Percentiles rank a stretch among this genome's conserved stretches.
Evolutionary conservation across 2,797 vertebrate species (phyloP).

Genomic region (Salarias fasciatus): DNA sequence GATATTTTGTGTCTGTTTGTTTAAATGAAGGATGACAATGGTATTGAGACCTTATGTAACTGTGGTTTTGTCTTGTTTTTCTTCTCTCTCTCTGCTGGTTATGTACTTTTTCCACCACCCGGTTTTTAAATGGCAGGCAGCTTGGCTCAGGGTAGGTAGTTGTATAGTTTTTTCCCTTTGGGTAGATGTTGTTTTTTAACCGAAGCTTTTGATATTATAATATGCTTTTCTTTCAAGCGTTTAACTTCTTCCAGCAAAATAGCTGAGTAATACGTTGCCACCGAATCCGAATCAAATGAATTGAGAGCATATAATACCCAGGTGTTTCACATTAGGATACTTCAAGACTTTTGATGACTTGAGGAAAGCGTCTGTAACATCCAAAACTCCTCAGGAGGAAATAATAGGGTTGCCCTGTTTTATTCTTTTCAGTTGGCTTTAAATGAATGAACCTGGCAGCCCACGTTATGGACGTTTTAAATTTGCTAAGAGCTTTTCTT

Average conservation of each 20-base stretch:
- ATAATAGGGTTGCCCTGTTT: constrained; percentile 15
- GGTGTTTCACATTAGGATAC: constrained; percentile 58
- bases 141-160: constrained; percentile 56
- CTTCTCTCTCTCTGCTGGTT: constrained; percentile 39
- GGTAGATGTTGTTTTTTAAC: constrained; percentile 41
- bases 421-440: neutral
- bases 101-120: constrained; percentile 70
- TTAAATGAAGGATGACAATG: constrained; percentile 44
- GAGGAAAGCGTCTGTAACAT: constrained; percentile 40
- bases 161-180: constrained; percentile 50
- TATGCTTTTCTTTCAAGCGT: constrained; percentile 39
- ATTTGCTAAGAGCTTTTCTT: constrained; percentile 34
- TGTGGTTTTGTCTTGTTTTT: constrained; percentile 51
- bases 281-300: constrained; percentile 43
- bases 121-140: constrained; percentile 52
- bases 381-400: constrained; percentile 17
- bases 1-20: constrained; percentile 11
- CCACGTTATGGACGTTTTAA: constrained; percentile 19
- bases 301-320: constrained; percentile 22
- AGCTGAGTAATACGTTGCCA: constrained; percentile 30
- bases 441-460: constrained; percentile 5
- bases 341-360: constrained; percentile 42
- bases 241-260: constrained; percentile 53
- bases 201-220: constrained; percentile 56
- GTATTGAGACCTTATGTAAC: constrained; percentile 47